Conservation (phyloP, 2,797 vertebrate genomes). For the Coranthus polyacanthus region DNA sequence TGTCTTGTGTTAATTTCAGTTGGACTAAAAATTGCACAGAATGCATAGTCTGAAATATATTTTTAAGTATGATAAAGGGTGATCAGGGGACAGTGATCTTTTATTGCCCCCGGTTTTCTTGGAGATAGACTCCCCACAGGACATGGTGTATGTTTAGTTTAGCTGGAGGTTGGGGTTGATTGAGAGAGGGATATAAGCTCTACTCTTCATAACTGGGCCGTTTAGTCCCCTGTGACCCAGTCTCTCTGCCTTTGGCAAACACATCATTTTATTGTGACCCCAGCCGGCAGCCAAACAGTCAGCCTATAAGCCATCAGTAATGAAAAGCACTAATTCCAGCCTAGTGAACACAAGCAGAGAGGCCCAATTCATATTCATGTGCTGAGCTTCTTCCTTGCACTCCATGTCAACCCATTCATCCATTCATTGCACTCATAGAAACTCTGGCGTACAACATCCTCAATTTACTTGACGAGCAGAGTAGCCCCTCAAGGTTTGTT, state of each 20-base stretch:
- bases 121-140: constrained; percentile 52
- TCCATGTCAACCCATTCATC: constrained; percentile 66
- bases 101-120: constrained; percentile 52
- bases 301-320: constrained; percentile 80
- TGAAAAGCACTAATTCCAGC: constrained; percentile 85
- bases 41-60: constrained; percentile 25
- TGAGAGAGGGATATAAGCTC: constrained; percentile 80
- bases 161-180: constrained; percentile 73
- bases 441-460: constrained; percentile 47
- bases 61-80: constrained; percentile 53
- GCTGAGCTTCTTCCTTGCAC: constrained; percentile 60
- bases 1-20: constrained; percentile 18
- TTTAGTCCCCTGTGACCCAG: constrained; percentile 82
- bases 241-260: constrained; percentile 82
- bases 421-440: constrained; percentile 62
- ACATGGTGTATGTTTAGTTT: constrained; percentile 64
- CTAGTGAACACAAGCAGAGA: constrained; percentile 68
- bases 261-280: constrained; percentile 85
- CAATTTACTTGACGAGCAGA: constrained; percentile 52
- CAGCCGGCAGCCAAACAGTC: constrained; percentile 77
- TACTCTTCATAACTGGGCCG: constrained; percentile 85
- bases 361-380: constrained; percentile 70
- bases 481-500: constrained; percentile 48
- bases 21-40: constrained; percentile 16
- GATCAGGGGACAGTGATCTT: constrained; percentile 42